Percentiles rank a stretch among this genome's conserved stretches.
These are phyloP conservation scores for Takifugu flavidus DNA, from an alignment of 2,113 vertebrate genomes.

Conservation along the genomic window DNA sequence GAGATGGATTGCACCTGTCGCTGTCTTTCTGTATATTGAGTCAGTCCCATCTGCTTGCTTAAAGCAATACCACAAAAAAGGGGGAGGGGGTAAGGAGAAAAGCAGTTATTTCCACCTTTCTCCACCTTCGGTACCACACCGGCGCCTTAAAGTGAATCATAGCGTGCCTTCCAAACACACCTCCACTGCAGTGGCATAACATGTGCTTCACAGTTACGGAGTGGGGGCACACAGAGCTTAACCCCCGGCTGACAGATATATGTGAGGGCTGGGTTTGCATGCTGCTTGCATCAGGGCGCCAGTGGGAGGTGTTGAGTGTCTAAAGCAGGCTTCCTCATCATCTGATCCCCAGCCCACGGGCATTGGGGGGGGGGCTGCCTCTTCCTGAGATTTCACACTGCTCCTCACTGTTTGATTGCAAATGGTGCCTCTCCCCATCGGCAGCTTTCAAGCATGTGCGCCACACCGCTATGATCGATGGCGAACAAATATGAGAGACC, in stretches of 20 bases:
- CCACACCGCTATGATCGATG: conserved; percentile 66
- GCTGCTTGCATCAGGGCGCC: conserved; percentile 77
- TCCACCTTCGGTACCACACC: conserved; percentile 22
- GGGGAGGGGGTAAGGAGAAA: conserved; percentile 7
- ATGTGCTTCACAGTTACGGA: conserved; percentile 49
- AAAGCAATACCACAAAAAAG: conserved; percentile 37
- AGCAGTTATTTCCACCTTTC: conserved; percentile 37
- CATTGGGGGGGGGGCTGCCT: conserved; percentile 70
- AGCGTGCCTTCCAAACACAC: conserved; percentile 38
- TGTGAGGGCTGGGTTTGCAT: conserved; percentile 74
- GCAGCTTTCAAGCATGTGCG: conserved; percentile 59
- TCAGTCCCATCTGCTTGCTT: conserved; percentile 42
- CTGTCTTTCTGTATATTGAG: conserved; percentile 31
- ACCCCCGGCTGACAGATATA: conserved; percentile 65
- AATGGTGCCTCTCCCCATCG: conserved; percentile 68
- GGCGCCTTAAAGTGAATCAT: conserved; percentile 37
- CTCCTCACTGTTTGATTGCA: conserved; percentile 76
- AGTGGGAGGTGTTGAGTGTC: conserved; percentile 75
- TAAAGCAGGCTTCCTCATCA: conserved; percentile 76
- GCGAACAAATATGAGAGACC: conserved; percentile 65
- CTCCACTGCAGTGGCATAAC: conserved; percentile 39
- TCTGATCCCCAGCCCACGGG: conserved; percentile 79
- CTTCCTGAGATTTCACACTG: conserved; percentile 78
- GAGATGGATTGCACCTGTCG: conserved; percentile 51
- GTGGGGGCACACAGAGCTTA: conserved; percentile 62